Conservation (phyloP, 2,888 invertebrate genomes). For the Julus scandinavius region DNA sequence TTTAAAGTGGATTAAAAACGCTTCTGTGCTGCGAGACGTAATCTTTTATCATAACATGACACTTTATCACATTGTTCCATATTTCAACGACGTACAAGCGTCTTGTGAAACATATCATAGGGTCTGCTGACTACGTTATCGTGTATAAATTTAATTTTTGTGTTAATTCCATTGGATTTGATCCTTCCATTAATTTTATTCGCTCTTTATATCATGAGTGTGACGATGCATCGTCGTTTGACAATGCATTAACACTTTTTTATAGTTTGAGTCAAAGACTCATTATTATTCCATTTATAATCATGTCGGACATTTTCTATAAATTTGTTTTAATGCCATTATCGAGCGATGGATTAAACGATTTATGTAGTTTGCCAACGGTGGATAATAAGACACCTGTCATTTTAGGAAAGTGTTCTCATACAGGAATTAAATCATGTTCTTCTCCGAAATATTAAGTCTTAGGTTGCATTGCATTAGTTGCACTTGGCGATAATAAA, state of each 20-base stretch:
- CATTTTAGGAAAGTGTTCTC: not conserved
- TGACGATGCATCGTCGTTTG: not conserved
- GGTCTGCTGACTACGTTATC: not conserved
- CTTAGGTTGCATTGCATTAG: not conserved
- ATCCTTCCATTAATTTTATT: not conserved
- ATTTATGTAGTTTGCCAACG: not conserved
- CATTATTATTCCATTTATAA: constrained; percentile 30
- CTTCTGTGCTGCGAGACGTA: not conserved
- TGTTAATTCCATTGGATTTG: not conserved
- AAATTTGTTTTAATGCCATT: constrained; percentile 17
- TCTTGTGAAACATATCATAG: not conserved
- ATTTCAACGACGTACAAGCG: not conserved
- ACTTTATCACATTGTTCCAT: not conserved
- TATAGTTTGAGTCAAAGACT: not conserved
- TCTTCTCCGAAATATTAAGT: not conserved
- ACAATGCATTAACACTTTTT: not conserved
- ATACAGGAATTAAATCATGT: not conserved
- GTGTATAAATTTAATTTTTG: not conserved
- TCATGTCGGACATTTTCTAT: not conserved
- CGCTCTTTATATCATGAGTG: not conserved
- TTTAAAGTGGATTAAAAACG: constrained; percentile 23
- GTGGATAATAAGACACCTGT: not conserved
- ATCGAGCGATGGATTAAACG: constrained; percentile 42
- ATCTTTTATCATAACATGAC: constrained; percentile 16
- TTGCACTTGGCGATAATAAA: not conserved